Percentiles rank a stretch among this genome's conserved stretches.
Conservation (phyloP, 2,797 vertebrate genomes). For the Neosilurus mollespiculum region DNA sequence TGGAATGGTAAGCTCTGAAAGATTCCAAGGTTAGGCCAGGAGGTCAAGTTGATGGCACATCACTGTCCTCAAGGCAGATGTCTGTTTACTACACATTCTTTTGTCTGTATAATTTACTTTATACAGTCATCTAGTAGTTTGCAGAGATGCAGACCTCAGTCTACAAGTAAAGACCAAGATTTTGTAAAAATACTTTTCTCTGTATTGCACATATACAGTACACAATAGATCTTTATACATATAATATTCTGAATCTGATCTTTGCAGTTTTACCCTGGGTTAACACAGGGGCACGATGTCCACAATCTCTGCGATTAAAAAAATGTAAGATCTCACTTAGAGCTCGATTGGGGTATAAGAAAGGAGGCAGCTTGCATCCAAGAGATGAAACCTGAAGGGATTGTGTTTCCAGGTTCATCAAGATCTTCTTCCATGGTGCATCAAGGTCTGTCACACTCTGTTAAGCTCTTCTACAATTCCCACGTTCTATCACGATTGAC, state of each 20-base stretch:
- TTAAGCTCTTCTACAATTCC: too few species aligned
- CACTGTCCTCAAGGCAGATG: background rate
- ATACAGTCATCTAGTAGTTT: background rate
- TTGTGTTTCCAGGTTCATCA: too few species aligned
- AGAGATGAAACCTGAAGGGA: too few species aligned
- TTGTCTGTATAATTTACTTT: background rate
- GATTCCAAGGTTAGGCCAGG: conserved; percentile 25
- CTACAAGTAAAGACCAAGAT: background rate
- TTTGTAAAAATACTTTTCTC: background rate
- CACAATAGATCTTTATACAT: background rate
- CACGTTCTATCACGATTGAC: too few species aligned
- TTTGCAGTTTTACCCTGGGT: background rate
- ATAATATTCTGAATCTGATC: background rate
- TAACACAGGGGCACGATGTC: too few species aligned
- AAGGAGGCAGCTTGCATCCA: too few species aligned
- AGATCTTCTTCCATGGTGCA: too few species aligned
- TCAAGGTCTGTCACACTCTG: too few species aligned
- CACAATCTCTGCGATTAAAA: too few species aligned
- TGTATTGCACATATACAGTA: background rate
- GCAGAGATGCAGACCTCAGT: background rate
- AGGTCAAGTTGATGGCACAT: conserved; percentile 23
- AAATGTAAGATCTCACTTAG: too few species aligned
- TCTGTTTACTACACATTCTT: background rate
- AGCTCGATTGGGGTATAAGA: too few species aligned
- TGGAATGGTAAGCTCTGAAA: conserved; percentile 5